Evolutionary conservation across 2,888 invertebrate genomes (phyloP), one percentile per base, ranked within the genome.

Genomic region (Aphodius granarius): DNA sequence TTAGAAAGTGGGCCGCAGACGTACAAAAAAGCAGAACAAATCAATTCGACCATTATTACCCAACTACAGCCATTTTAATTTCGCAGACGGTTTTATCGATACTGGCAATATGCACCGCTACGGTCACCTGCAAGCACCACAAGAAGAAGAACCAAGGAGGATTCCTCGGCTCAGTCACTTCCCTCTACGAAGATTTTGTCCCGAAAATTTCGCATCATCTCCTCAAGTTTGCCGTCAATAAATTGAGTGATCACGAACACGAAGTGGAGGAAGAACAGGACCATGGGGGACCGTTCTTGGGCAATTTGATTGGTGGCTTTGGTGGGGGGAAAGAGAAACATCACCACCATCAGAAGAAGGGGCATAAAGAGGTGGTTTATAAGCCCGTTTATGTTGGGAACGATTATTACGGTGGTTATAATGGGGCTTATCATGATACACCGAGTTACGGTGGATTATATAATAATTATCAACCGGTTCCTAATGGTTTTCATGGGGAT

Each of bases 81-180:
- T 76, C 74, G 16, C 74, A 77, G 76, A 71, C 63, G 16, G 65
- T 77, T 17, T 16, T 77, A 20, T 72, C 74, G 64, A 68, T 75
- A 19, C 15, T 77, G 17, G 18, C 72, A 21, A 43, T 75, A 18
- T n/a, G 70, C 6, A 64, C 65, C 16, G 17, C 73, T 4, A 19
- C 62, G 43, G 73, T 64, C 20, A 62, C 63, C 17, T 64, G 74
- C 17, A 74, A 23, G 64, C 76, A 70, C 21, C 76, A 77, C 71
- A 74, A 74, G 62, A 77, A 77, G 73, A 77, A 77, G 18, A 65
- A 43, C 43, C 16, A 64, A 63, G 76, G 74, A 63, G 76, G 74
- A 16, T 64, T 77, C 17, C 73, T 77, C 16, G 71, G 71, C n/a
- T 75, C 66, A 19, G 73, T 72, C 9, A 62, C 43, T 17, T 62